Evolutionary conservation across 2,797 vertebrate genomes (phyloP), one percentile per base, ranked within the genome.

Genomic region (Poeciliopsis turneri): DNA sequence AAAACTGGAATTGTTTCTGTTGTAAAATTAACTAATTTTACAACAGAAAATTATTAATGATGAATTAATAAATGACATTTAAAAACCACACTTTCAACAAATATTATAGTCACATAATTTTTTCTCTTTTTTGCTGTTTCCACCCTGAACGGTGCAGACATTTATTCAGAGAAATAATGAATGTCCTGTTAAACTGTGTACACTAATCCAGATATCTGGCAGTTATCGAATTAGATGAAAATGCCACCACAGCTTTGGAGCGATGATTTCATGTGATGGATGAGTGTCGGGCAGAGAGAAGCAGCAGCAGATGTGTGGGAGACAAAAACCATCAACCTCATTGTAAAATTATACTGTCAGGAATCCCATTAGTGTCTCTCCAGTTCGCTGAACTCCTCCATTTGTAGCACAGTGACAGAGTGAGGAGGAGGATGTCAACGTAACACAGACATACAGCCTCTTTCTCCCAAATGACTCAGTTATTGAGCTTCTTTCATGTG

Each of bases 301-400:
- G 61, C 61, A 68, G 66, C 36, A 25, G 66, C 66, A 41, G 66
- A 69, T 69, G 39, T 69, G 23, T 43, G 66, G 36, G 66, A 69
- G 39, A 43, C 39, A 43, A 43, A 41, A n/a, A 20, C 82, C 88
- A 88, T 94, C 91, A 89, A 81, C 83, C 82, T 87, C 88, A 74
- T 89, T 84, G 89, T 85, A 89, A 90, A 89, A 93, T 92, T 90
- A 92, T 88, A 88, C 90, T 88, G 90, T 93, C 89, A 85, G 86
- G 59, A 82, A 92, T 92, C 91, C 85, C 90, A 92, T 93, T 92
- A 92, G 85, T 76, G 85, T 72, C 90, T 90, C 90, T 80, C 86
- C 84, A 90, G 71, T 88, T 91, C 89, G 89, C 84, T 90, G 87
- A 91, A 86, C 86, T 88, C 59, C 87, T 90, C 83, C 75, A 74